These are phyloP conservation scores for Sphecodes monilicornis DNA, from an alignment of 2,888 invertebrate genomes.

Conservation along the genomic window DNA sequence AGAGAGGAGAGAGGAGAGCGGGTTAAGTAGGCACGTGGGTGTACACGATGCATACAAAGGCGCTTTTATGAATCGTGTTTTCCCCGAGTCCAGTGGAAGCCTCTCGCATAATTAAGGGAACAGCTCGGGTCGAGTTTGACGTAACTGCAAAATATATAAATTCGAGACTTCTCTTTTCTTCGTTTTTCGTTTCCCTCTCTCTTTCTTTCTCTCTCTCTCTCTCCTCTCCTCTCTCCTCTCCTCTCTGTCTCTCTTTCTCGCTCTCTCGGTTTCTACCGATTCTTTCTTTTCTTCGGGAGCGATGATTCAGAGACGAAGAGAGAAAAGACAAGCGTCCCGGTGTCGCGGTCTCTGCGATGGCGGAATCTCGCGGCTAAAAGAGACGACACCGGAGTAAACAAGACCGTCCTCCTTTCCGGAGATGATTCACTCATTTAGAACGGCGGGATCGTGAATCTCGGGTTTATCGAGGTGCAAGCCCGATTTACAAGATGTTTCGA, in stretches of 20 bases:
- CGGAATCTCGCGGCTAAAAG: slow-evolving; percentile 11
- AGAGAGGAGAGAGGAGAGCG: slow-evolving; percentile 11
- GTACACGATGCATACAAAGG: slow-evolving; percentile 75
- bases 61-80: slow-evolving; percentile 76
- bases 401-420: slow-evolving; percentile 27
- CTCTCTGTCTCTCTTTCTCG: background rate
- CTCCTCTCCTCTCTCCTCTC: no score
- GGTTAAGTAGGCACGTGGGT: slow-evolving; percentile 74
- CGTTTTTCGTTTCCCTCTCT: background rate
- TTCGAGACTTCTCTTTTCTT: slow-evolving; percentile 22
- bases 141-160: slow-evolving; percentile 50
- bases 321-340: background rate
- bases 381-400: slow-evolving; percentile 23
- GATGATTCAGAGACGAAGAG: slow-evolving; percentile 51
- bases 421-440: slow-evolving; percentile 50
- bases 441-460: slow-evolving; percentile 6
- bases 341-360: slow-evolving; percentile 1
- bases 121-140: slow-evolving; percentile 39
- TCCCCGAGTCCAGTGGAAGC: slow-evolving; percentile 69
- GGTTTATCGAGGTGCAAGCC: slow-evolving; percentile 3
- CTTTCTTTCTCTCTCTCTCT: no score
- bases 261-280: background rate
- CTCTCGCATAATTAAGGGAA: slow-evolving; percentile 62
- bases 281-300: slow-evolving; percentile 14
- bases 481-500: background rate